These are phyloP conservation scores for Hyposoter dolosus DNA, from an alignment of 2,888 invertebrate genomes.

Conservation along the genomic window DNA sequence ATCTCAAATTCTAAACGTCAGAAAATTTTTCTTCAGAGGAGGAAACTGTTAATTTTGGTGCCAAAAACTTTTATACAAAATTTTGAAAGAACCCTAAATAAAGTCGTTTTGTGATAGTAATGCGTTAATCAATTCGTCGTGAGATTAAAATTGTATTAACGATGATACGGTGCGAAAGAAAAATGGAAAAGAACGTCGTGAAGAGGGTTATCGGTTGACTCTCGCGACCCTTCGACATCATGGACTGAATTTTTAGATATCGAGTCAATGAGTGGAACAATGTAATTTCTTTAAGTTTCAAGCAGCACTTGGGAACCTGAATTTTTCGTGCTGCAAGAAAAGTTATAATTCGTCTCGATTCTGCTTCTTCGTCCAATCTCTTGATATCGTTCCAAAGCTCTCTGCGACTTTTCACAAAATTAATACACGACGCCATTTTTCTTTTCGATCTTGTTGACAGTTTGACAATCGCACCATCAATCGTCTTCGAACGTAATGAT, in stretches of 20 bases:
- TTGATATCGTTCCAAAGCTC: conserved; percentile 69
- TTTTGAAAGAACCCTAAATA: too few relatives aligned
- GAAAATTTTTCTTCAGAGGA: too few relatives aligned
- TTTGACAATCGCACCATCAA: background rate
- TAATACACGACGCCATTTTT: conserved; percentile 71
- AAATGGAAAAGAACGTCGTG: conserved; percentile 13
- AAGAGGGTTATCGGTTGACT: conserved; percentile 57
- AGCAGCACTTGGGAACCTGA: conserved; percentile 71
- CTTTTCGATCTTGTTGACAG: background rate
- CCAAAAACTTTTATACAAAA: too few relatives aligned
- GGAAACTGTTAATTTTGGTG: too few relatives aligned
- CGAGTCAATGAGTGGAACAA: background rate
- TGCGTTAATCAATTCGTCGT: conserved; percentile 10
- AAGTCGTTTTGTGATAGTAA: too few relatives aligned
- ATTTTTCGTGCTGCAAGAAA: conserved; percentile 75
- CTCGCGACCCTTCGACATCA: conserved; percentile 6
- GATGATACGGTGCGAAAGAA: conserved; percentile 2
- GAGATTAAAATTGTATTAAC: conserved; percentile 19
- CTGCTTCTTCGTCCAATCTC: conserved; percentile 63
- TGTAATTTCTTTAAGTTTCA: background rate
- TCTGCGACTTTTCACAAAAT: conserved; percentile 48
- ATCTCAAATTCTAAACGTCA: too few relatives aligned
- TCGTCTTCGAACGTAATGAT: too few relatives aligned
- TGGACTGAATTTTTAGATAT: conserved; percentile 2
- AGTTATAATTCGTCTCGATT: conserved; percentile 63